These are phyloP conservation scores for Cecropterus lyciades DNA, from an alignment of 1,140 invertebrate species.

Conservation along the genomic window DNA sequence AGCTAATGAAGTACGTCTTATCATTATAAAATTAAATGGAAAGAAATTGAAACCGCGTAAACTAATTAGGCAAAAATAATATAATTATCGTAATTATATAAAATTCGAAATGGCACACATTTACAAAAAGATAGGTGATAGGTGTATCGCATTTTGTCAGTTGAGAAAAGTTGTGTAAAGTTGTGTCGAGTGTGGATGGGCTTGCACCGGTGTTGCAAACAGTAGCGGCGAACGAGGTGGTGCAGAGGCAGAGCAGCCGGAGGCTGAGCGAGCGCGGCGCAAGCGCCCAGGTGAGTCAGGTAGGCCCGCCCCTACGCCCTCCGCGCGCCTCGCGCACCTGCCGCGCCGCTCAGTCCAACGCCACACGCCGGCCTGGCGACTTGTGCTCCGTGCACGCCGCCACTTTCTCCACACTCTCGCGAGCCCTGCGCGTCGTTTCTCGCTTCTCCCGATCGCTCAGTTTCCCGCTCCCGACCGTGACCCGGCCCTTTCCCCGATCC, in stretches of 20 bases:
- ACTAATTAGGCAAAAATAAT: too few species aligned
- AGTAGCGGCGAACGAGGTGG: conserved; percentile 38
- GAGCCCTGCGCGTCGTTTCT: conserved; percentile 74
- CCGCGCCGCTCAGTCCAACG: conserved; percentile 77
- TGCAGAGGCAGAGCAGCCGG: conserved; percentile 53
- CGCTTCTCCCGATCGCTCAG: conserved; percentile 71
- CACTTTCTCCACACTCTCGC: conserved; percentile 77
- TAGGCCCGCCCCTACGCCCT: conserved; percentile 76
- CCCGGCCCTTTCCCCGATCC: conserved; percentile 54
- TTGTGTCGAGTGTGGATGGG: neutral
- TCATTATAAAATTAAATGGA: too few species aligned
- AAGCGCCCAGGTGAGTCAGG: conserved; percentile 81
- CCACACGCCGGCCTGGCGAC: conserved; percentile 81
- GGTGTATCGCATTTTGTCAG: too few species aligned
- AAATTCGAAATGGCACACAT: too few species aligned
- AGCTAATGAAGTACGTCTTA: too few species aligned
- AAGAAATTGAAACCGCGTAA: too few species aligned
- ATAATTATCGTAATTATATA: too few species aligned
- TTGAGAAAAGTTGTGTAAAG: too few species aligned
- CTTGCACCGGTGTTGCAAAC: conserved; percentile 44
- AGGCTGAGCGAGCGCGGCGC: conserved; percentile 77
- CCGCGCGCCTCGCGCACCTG: conserved; percentile 74
- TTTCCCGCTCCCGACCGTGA: conserved; percentile 70
- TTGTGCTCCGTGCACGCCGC: conserved; percentile 79
- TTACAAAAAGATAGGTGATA: too few species aligned